phyloP scores from a whole-genome alignment of 2,113 vertebrate genomes.

The Salvator merianae region DNA sequence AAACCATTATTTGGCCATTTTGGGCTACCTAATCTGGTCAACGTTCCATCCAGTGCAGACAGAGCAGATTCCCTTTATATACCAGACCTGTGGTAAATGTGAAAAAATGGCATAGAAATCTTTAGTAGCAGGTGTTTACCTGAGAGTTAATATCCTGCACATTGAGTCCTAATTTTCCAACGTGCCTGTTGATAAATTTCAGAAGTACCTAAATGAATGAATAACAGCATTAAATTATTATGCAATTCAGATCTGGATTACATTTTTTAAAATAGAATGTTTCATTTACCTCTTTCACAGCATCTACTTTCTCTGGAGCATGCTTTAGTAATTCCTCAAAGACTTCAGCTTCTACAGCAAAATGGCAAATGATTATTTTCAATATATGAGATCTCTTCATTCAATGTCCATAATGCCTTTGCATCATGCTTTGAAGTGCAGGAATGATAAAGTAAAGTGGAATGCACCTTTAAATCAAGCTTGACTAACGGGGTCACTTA shows the following conservation, averaged over 20 bases:
- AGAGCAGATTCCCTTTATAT: too few relatives aligned
- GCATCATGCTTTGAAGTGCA: neutral
- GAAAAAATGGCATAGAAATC: neutral
- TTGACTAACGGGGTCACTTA: too few relatives aligned
- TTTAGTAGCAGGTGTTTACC: slow-evolving; percentile 69
- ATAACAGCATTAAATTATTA: neutral
- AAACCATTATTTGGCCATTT: too few relatives aligned
- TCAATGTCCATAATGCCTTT: neutral
- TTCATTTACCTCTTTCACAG: slow-evolving; percentile 83
- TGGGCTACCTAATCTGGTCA: too few relatives aligned
- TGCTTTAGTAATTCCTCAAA: slow-evolving; percentile 87
- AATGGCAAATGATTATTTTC: slow-evolving; percentile 39
- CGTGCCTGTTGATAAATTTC: slow-evolving; percentile 85
- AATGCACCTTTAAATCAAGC: too few relatives aligned
- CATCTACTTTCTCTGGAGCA: slow-evolving; percentile 83
- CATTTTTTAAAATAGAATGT: neutral
- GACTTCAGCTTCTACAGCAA: slow-evolving; percentile 74
- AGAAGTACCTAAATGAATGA: slow-evolving; percentile 80
- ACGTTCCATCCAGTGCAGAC: too few relatives aligned
- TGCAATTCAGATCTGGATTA: neutral
- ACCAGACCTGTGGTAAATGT: too few relatives aligned
- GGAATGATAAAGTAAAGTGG: too few relatives aligned
- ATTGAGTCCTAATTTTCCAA: slow-evolving; percentile 81
- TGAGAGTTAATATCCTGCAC: slow-evolving; percentile 84
- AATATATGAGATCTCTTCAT: slow-evolving; percentile 10